Evolutionary conservation across 2,888 invertebrate genomes (phyloP).

Genomic region (Brachycybe producta): DNA sequence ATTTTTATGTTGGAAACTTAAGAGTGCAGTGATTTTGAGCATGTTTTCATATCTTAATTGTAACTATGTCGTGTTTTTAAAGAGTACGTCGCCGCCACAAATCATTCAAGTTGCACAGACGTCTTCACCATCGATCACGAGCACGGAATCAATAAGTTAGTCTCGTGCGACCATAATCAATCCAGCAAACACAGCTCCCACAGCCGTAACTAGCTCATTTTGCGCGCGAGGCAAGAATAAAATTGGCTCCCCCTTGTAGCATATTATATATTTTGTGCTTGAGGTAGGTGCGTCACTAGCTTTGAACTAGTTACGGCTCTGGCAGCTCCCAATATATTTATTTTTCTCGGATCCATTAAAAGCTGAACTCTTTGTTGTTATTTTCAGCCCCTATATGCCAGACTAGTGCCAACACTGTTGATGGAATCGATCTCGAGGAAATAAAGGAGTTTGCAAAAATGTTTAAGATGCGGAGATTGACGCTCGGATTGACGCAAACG

Average conservation of each 20-base stretch:
- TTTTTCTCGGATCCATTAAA: too few species aligned
- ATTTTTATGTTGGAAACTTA: too few species aligned
- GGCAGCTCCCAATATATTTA: too few species aligned
- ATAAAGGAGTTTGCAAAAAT: slow-evolving; percentile 97
- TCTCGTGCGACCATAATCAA: too few species aligned
- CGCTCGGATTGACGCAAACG: slow-evolving; percentile 87
- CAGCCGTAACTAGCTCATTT: too few species aligned
- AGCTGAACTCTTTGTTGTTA: neutral
- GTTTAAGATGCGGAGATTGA: slow-evolving; percentile 83
- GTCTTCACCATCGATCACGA: slow-evolving; percentile 16
- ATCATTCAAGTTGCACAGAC: slow-evolving; percentile 8
- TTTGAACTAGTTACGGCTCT: too few species aligned
- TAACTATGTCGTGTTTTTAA: neutral
- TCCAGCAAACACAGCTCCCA: too few species aligned
- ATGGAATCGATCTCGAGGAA: slow-evolving; percentile 92
- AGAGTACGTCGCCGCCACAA: slow-evolving; percentile 2
- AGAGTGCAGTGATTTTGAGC: too few species aligned
- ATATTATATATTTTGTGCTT: too few species aligned
- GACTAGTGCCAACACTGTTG: slow-evolving; percentile 83
- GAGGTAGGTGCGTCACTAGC: too few species aligned
- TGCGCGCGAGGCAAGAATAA: too few species aligned
- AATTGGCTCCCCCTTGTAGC: too few species aligned
- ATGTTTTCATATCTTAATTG: neutral
- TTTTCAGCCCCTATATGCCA: slow-evolving; percentile 75
- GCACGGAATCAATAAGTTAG: slow-evolving; percentile 13